These are phyloP conservation scores for Synaphobranchus kaupii DNA, from an alignment of 2,797 vertebrate species.

Conservation along the genomic window DNA sequence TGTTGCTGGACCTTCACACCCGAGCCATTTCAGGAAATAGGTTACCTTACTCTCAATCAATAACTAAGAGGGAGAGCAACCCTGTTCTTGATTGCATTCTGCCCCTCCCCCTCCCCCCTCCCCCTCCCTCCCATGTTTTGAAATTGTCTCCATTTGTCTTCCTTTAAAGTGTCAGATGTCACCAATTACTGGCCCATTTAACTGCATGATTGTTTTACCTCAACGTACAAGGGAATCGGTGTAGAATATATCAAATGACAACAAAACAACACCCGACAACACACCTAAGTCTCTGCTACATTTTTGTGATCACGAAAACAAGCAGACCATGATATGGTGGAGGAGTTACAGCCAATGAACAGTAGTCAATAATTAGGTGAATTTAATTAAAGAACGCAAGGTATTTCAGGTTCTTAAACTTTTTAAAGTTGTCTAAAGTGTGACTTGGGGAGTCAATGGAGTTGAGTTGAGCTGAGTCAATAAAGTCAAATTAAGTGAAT, in stretches of 20 bases:
- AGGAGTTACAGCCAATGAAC: background rate
- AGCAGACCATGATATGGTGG: background rate
- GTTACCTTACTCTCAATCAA: background rate
- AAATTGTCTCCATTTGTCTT: background rate
- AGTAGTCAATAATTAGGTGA: background rate
- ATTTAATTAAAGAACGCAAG: background rate
- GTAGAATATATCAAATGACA: background rate
- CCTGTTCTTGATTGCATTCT: background rate
- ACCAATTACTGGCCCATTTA: background rate
- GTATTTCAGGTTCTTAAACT: background rate
- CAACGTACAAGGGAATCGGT: background rate
- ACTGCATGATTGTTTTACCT: background rate
- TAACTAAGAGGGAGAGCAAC: background rate
- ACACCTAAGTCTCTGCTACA: background rate
- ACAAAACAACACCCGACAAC: background rate
- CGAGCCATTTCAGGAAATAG: slow-evolving; percentile 31
- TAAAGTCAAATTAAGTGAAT: background rate
- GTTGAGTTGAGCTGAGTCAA: too few relatives aligned
- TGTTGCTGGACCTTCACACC: slow-evolving; percentile 76
- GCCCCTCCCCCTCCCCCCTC: background rate
- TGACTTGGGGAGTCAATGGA: background rate
- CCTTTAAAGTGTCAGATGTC: background rate
- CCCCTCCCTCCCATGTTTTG: background rate
- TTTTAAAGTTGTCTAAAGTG: background rate
- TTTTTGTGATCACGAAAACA: background rate